These are phyloP conservation scores for Chinchilla lanigera DNA, from an alignment of 2,113 vertebrate genomes.

Conservation along the genomic window DNA sequence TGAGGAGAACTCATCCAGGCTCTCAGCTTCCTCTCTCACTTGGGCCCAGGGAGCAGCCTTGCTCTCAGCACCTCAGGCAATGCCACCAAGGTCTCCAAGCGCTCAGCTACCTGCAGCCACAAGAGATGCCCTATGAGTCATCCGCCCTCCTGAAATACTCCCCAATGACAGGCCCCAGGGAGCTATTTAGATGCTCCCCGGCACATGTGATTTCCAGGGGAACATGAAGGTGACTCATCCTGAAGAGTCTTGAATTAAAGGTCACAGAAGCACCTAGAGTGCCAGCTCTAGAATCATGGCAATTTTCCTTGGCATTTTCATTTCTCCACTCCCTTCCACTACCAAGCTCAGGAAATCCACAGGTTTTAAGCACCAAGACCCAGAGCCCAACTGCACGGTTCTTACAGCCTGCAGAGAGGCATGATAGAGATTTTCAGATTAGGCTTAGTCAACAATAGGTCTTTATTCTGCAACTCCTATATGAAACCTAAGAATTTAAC, in stretches of 20 bases:
- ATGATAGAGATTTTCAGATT: constrained; percentile 69
- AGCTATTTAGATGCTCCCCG: background rate
- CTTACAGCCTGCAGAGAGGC: background rate
- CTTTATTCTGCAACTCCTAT: constrained; percentile 71
- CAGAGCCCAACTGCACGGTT: background rate
- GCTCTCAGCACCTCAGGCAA: background rate
- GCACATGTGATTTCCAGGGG: constrained; percentile 24
- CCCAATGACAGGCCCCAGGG: constrained; percentile 35
- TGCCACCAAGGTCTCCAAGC: background rate
- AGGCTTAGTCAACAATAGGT: constrained; percentile 64
- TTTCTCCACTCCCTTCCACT: background rate
- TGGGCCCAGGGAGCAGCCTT: background rate
- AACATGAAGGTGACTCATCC: constrained; percentile 39
- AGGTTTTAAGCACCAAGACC: constrained; percentile 37
- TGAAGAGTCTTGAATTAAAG: constrained; percentile 53
- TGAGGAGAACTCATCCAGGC: background rate
- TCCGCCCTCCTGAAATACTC: background rate
- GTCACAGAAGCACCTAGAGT: constrained; percentile 49
- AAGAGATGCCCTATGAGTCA: constrained; percentile 22
- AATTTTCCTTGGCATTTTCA: constrained; percentile 19
- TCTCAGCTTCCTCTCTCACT: background rate
- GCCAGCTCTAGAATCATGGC: constrained; percentile 56
- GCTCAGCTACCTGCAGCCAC: background rate
- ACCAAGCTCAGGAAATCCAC: constrained; percentile 67
- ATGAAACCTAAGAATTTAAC: constrained; percentile 77